Percentiles rank a stretch among this genome's conserved stretches.
These are phyloP conservation scores for Rynchops niger DNA, from an alignment of 2,113 vertebrate species.

Conservation along the genomic window DNA sequence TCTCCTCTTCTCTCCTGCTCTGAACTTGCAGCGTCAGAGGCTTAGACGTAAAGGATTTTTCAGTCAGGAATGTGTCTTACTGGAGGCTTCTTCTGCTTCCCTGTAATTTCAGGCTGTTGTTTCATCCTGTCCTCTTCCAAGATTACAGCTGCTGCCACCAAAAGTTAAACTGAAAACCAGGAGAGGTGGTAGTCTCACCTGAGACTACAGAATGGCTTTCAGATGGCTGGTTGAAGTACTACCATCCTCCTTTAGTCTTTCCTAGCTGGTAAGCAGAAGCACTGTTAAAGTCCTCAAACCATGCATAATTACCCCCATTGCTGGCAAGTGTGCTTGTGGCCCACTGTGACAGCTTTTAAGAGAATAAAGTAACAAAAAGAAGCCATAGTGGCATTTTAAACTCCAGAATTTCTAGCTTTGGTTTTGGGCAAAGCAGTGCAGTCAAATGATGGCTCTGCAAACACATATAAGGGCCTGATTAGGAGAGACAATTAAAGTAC, in stretches of 20 bases:
- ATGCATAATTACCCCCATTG: not conserved
- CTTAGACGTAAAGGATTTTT: not conserved
- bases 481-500: not conserved
- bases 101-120: not conserved
- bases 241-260: not conserved
- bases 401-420: not conserved
- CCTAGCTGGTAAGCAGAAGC: not conserved
- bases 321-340: not conserved
- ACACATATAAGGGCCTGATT: not conserved
- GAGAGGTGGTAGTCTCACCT: not conserved
- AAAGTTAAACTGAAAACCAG: not conserved
- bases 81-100: not conserved
- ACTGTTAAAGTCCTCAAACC: not conserved
- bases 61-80: not conserved
- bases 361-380: not conserved
- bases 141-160: not conserved
- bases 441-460: not conserved
- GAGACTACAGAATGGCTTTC: not conserved
- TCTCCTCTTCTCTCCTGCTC: not conserved
- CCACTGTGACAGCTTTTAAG: not conserved
- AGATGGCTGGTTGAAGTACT: not conserved
- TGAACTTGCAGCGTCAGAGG: not conserved
- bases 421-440: accelerated
- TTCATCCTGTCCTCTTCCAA: not conserved
- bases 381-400: not conserved